Evolutionary conservation across 2,113 vertebrate species (phyloP).

Genomic region (Python bivittatus): DNA sequence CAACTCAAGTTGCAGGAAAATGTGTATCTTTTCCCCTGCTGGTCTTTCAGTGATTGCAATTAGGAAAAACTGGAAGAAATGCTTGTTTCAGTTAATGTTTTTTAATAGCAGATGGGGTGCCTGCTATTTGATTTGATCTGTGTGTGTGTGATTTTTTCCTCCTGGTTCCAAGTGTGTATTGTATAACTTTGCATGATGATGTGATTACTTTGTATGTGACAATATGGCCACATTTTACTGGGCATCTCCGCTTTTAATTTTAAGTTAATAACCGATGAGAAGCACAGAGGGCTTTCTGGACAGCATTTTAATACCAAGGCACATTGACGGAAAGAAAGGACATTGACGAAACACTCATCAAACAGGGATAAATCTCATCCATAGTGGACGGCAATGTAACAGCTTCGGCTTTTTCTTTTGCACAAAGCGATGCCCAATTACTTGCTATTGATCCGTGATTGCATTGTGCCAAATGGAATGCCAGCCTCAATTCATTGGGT

Average conservation of each 20-base stretch:
- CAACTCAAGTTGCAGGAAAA: conserved; percentile 35
- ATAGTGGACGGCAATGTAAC: conserved; percentile 67
- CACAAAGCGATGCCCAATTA: conserved; percentile 70
- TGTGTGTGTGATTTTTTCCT: neutral
- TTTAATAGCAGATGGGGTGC: conserved; percentile 33
- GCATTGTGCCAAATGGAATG: conserved; percentile 59
- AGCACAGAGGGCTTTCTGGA: conserved; percentile 47
- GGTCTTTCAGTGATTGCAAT: conserved; percentile 44
- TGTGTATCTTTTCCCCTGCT: conserved; percentile 41
- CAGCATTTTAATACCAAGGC: conserved; percentile 51
- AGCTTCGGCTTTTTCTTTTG: conserved; percentile 62
- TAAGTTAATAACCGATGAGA: conserved; percentile 61
- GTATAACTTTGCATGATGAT: conserved; percentile 33
- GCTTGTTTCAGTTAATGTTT: conserved; percentile 19
- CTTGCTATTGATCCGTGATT: conserved; percentile 76
- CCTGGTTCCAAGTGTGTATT: conserved; percentile 37
- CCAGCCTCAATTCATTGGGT: conserved; percentile 71
- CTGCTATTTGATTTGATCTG: conserved; percentile 22
- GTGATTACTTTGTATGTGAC: conserved; percentile 33
- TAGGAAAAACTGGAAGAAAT: conserved; percentile 47
- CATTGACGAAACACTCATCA: conserved; percentile 70
- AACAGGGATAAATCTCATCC: conserved; percentile 76
- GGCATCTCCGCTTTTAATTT: conserved; percentile 63
- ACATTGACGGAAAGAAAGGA: conserved; percentile 70
- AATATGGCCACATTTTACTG: conserved; percentile 44